Evolutionary conservation across 1,140 invertebrate genomes (phyloP).

Genomic region (Augochlora pura): DNA sequence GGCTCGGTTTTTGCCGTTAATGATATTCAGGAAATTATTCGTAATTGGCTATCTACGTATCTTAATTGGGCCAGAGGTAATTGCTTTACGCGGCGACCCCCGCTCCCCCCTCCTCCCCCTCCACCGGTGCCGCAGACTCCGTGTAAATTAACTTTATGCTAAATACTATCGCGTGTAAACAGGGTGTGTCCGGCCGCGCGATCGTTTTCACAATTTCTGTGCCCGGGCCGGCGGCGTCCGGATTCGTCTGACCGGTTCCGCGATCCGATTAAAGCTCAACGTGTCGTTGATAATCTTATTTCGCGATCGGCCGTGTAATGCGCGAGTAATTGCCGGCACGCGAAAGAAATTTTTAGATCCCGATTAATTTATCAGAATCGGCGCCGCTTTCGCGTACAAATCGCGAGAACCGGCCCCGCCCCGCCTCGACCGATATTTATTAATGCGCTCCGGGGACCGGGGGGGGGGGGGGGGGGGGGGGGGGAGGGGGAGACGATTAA

Average conservation of each 20-base stretch:
- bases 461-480: too few relatives aligned
- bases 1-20: neutral
- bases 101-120: too few relatives aligned
- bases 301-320: neutral
- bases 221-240: too few relatives aligned
- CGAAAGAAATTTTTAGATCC: neutral
- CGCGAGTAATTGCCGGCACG: neutral
- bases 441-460: too few relatives aligned
- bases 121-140: neutral
- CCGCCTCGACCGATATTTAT: too few relatives aligned
- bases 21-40: constrained; percentile 34
- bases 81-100: constrained; percentile 43
- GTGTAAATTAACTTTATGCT: constrained; percentile 35
- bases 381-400: too few relatives aligned
- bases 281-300: neutral
- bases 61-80: constrained; percentile 38
- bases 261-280: neutral
- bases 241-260: neutral
- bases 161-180: constrained; percentile 16
- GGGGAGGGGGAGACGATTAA: too few relatives aligned
- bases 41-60: constrained; percentile 35
- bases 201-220: constrained; percentile 21
- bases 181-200: neutral
- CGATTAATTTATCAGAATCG: neutral
- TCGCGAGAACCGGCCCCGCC: too few relatives aligned